A percentile compares a stretch with the other conserved stretches of the same genome.
Conservation (phyloP, 2,888 invertebrate species). For the Busseola fusca region DNA sequence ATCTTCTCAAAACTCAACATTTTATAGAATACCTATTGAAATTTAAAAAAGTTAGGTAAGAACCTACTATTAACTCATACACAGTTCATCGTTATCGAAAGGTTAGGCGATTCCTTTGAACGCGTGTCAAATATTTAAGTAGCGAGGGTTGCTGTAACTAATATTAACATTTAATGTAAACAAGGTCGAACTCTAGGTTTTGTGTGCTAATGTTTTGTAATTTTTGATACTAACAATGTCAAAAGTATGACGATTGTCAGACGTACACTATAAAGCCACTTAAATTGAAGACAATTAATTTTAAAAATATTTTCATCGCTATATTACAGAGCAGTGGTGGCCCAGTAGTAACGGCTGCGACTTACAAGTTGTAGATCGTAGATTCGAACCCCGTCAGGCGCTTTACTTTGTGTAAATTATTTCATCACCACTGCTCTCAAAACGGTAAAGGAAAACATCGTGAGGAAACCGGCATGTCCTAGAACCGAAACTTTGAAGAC, state of each 20-base stretch:
- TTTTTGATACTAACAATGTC: neutral
- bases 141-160: slow-evolving; percentile 11
- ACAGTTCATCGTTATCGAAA: slow-evolving; percentile 29
- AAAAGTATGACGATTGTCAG: too few species aligned
- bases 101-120: slow-evolving; percentile 31
- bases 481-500: too few species aligned
- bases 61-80: slow-evolving; percentile 6
- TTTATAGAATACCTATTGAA: too few species aligned
- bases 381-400: too few species aligned
- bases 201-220: slow-evolving; percentile 17
- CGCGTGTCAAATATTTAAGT: slow-evolving; percentile 40
- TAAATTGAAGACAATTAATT: neutral
- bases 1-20: too few species aligned
- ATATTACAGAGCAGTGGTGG: too few species aligned
- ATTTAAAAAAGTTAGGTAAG: slow-evolving; percentile 24
- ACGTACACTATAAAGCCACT: neutral
- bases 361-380: too few species aligned
- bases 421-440: too few species aligned
- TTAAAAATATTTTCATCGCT: neutral
- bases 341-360: too few species aligned
- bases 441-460: too few species aligned
- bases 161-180: slow-evolving; percentile 15
- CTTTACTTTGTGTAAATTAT: too few species aligned
- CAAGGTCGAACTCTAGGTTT: slow-evolving; percentile 13
- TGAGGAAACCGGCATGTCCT: too few species aligned